These are phyloP conservation scores for Neodiprion fabricii DNA, from an alignment of 1,140 invertebrate species.

Conservation along the genomic window DNA sequence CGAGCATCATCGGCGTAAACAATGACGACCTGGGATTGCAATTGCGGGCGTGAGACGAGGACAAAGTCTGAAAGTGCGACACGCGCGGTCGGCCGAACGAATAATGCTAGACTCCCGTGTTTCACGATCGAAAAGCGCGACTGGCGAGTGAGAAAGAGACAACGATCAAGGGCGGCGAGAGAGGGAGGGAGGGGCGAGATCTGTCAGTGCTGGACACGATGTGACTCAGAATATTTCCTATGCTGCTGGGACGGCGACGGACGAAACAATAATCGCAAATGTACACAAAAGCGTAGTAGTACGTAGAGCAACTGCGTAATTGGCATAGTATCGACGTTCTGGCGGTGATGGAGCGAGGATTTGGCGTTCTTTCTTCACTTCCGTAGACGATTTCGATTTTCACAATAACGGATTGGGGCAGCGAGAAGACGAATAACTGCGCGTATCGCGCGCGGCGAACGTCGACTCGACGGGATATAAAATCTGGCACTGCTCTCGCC, in stretches of 20 bases:
- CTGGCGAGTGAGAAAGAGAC: not conserved
- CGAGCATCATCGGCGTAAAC: not conserved
- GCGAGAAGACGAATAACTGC: too few species aligned
- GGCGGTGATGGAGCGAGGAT: not conserved
- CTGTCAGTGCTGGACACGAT: too few species aligned
- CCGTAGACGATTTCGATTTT: not conserved
- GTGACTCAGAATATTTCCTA: too few species aligned
- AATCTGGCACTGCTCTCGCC: too few species aligned
- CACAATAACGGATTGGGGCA: not conserved
- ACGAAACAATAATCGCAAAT: not conserved
- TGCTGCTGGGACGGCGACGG: not conserved
- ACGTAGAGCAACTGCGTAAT: not conserved
- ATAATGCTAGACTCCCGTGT: not conserved
- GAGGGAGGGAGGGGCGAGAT: not conserved
- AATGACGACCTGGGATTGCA: not conserved
- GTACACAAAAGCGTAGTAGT: not conserved
- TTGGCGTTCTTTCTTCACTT: not conserved
- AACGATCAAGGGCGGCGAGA: not conserved
- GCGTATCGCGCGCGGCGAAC: too few species aligned
- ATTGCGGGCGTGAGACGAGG: not conserved
- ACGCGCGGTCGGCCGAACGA: not conserved
- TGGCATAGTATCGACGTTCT: not conserved
- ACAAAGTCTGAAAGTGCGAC: slow-evolving; percentile 10
- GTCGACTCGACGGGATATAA: too few species aligned
- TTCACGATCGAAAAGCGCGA: slow-evolving; percentile 18